phyloP scores from a whole-genome alignment of 2,113 vertebrate genomes.

The Ceratotherium simum region DNA sequence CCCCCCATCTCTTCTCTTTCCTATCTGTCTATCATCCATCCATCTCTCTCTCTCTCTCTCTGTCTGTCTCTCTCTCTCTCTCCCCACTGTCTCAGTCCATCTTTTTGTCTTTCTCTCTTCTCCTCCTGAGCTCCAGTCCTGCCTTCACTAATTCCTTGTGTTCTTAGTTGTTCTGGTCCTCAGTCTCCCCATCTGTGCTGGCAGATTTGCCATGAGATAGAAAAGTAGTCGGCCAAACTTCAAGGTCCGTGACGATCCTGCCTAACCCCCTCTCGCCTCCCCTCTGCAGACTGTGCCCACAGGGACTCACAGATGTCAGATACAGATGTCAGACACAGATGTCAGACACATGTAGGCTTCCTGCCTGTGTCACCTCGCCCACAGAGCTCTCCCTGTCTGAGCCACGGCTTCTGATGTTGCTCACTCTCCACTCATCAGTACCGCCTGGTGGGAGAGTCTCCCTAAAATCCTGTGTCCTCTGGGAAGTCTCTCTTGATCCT shows the following conservation, averaged over 20 bases:
- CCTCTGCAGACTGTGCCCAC: accelerated
- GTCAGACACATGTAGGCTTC: not conserved
- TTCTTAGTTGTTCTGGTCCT: not conserved
- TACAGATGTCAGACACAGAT: not conserved
- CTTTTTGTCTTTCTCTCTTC: not conserved
- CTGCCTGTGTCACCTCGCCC: conserved; percentile 86
- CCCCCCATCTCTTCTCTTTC: not conserved
- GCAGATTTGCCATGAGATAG: not conserved
- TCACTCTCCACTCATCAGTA: not conserved
- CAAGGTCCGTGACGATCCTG: not conserved
- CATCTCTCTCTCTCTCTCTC: not conserved
- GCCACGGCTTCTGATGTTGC: not conserved
- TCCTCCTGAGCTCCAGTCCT: not conserved
- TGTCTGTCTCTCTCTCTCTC: not conserved
- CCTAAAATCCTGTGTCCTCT: not conserved
- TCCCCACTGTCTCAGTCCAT: not conserved
- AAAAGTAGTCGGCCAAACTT: not conserved
- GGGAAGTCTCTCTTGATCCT: not conserved
- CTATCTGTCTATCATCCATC: not conserved
- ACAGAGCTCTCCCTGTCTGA: conserved; percentile 86
- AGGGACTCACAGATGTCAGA: not conserved
- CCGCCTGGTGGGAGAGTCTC: not conserved
- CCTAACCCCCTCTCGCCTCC: accelerated
- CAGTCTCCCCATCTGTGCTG: not conserved
- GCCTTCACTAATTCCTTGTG: not conserved